Evolutionary conservation across 2,113 vertebrate species (phyloP).

Genomic region (Orycteropus afer): DNA sequence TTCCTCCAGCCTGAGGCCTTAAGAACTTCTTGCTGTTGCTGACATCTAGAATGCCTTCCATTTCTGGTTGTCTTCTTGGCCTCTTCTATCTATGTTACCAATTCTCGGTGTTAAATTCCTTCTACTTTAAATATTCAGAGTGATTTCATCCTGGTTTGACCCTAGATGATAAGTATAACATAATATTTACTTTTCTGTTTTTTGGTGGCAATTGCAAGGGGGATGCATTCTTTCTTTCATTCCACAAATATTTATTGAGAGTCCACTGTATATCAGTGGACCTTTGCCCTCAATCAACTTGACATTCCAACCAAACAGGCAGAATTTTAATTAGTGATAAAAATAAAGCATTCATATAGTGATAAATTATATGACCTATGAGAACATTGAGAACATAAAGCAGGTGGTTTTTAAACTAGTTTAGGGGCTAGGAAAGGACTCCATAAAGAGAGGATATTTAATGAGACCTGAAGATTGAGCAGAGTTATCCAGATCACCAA

Average conservation of each 20-base stretch:
- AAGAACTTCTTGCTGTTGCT: not conserved
- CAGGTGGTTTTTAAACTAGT: not conserved
- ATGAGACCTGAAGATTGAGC: not conserved
- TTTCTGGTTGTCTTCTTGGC: not conserved
- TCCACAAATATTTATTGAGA: not conserved
- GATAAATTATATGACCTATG: too few relatives aligned
- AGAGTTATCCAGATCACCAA: not conserved
- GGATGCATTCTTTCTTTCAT: not conserved
- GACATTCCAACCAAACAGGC: not conserved
- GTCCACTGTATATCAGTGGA: not conserved
- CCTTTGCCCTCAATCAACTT: not conserved
- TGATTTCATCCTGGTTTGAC: not conserved
- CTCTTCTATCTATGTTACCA: not conserved
- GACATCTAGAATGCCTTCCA: not conserved
- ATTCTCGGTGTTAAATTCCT: not conserved
- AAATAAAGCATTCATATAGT: slow-evolving; percentile 9
- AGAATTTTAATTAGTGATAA: not conserved
- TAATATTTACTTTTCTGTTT: not conserved
- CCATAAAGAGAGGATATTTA: not conserved
- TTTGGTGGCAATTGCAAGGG: not conserved
- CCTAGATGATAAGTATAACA: not conserved
- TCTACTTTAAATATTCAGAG: not conserved
- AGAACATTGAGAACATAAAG: slow-evolving; percentile 12
- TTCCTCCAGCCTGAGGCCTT: not conserved
- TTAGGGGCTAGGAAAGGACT: not conserved